A percentile compares a stretch with the other conserved stretches of the same genome.
These are phyloP conservation scores for Zophobas morio DNA, from an alignment of 1,140 invertebrate genomes.

Conservation along the genomic window DNA sequence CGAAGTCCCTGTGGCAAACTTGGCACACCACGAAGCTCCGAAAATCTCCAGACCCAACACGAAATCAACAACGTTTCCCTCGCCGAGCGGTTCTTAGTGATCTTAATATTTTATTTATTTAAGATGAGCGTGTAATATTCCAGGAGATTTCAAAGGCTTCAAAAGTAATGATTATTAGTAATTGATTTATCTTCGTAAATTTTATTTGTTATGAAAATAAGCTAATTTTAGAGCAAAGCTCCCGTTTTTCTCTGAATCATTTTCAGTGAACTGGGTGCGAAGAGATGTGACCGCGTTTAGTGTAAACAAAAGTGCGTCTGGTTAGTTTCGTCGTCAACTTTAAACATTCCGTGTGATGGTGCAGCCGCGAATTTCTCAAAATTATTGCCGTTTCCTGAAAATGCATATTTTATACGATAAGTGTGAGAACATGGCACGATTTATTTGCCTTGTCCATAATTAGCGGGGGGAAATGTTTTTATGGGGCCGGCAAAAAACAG, in stretches of 20 bases:
- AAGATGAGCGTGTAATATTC: conserved; percentile 27
- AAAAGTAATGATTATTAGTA: conserved; percentile 50
- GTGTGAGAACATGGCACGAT: conserved; percentile 15
- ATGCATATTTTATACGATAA: conserved; percentile 26
- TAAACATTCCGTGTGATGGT: conserved; percentile 39
- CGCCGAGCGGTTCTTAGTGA: conserved; percentile 12
- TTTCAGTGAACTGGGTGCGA: conserved; percentile 58
- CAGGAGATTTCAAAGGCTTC: conserved; percentile 38
- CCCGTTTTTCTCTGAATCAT: conserved; percentile 56
- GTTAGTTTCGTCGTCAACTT: conserved; percentile 48
- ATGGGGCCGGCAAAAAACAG: background rate
- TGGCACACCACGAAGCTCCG: background rate
- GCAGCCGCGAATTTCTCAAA: conserved; percentile 39
- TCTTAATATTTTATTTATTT: conserved; percentile 34
- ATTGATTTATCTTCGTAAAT: conserved; percentile 51
- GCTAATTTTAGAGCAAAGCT: conserved; percentile 57
- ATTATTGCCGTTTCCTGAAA: conserved; percentile 11
- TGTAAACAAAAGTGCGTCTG: conserved; percentile 52
- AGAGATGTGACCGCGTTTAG: conserved; percentile 57
- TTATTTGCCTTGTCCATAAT: conserved; percentile 25
- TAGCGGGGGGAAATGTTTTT: background rate
- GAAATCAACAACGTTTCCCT: background rate
- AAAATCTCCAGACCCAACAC: conserved; percentile 15
- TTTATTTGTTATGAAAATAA: conserved; percentile 57
- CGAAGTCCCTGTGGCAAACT: background rate